phyloP scores from a whole-genome alignment of 2,113 vertebrate genomes.

The Monarcha castaneiventris region DNA sequence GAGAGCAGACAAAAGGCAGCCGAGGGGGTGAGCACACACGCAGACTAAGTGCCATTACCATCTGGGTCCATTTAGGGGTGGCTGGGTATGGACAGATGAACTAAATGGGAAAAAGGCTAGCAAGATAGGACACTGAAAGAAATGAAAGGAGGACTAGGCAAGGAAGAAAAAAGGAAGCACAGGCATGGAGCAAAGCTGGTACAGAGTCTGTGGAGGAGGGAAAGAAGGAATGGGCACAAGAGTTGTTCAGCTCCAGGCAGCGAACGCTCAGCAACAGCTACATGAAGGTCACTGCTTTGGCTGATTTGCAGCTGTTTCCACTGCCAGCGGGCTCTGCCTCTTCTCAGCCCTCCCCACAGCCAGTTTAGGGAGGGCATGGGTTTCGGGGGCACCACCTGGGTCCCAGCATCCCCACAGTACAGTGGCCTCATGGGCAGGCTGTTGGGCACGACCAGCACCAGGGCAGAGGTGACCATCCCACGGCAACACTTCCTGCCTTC shows the following conservation, averaged over 20 bases:
- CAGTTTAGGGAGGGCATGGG: not conserved
- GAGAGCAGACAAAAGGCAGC: not conserved
- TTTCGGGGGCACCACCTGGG: not conserved
- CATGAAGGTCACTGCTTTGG: not conserved
- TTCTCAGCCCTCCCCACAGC: not conserved
- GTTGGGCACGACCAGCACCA: not conserved
- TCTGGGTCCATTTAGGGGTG: not conserved
- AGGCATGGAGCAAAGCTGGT: not conserved
- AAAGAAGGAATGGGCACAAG: not conserved
- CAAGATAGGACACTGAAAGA: not conserved
- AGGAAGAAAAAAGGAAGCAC: not conserved
- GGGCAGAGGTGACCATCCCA: not conserved
- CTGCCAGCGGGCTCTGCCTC: not conserved
- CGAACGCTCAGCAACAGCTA: fast-evolving
- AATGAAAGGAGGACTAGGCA: not conserved
- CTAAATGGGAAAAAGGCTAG: not conserved
- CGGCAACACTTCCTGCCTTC: not conserved
- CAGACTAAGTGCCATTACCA: not conserved
- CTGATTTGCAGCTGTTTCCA: conserved; percentile 16
- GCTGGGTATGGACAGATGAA: fast-evolving
- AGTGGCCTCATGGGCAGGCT: not conserved
- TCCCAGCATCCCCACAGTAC: not conserved
- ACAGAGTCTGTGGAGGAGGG: not conserved
- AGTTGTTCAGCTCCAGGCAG: conserved; percentile 9
- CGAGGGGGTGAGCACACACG: fast-evolving